Evolutionary conservation across 2,113 vertebrate genomes (phyloP), one percentile per base, ranked within the genome.

Genomic region (Microtus oregoni): DNA sequence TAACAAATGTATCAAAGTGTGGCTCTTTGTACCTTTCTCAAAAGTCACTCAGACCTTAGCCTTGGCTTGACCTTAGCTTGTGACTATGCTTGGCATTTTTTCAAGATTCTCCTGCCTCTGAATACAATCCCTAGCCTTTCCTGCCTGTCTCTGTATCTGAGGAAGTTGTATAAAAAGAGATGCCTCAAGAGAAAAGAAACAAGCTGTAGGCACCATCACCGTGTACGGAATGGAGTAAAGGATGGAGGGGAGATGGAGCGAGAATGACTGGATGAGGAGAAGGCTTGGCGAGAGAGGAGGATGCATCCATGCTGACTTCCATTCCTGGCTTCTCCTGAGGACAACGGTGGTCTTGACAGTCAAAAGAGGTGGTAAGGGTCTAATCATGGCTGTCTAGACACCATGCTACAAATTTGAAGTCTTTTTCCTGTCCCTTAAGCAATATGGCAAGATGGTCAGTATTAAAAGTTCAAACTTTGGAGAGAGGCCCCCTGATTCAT

Each of bases 401-500:
- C 17, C 5, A 15, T 75, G 77, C 79, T 20, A 52, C 5, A 44
- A 38, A 28, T 85, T 65, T 77, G 38, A 22, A 70, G 8, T 72
- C n/a, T 28, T 75, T 90, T 61, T 41, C n/a, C 38, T 58, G 2
- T 86, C 68, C 44, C n/a, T 95, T 92, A 94, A 70, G 35, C 0
- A 75, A 87, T 58, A 79, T 93, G 11, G 9, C 28, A 86, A 67
- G 17, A 73, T 73, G 20, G 41, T 20, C 47, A 41, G 75, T 63
- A n/a, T 86, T 61, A 78, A 47, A 72, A 81, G 44, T 72, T 75
- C 83, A 73, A 90, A 83, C 41, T 73, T 68, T 91, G 78, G 22
- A 95, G 65, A 67, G 63, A 93, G 78, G 78, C 1, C 73, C 14
- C 22, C 55, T 76, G 68, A 15, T 95, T 93, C 73, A 94, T 63